Conservation (phyloP, 2,888 invertebrate genomes). For the Entomobrya proxima region DNA sequence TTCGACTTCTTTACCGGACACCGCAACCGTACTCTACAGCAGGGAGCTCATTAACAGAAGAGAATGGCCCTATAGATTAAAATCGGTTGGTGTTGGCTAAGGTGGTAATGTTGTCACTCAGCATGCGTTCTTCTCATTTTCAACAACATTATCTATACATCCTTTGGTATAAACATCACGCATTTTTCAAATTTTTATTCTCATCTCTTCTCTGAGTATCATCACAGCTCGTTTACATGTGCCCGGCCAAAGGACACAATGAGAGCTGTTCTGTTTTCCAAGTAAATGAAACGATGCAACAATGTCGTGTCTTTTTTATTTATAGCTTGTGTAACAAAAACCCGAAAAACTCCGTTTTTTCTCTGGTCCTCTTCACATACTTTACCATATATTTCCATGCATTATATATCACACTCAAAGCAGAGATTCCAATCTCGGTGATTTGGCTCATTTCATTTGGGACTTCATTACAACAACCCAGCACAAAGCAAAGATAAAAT, state of each 20-base stretch:
- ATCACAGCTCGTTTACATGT: constrained; percentile 42
- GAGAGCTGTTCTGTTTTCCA: too few relatives aligned
- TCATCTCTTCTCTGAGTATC: neutral
- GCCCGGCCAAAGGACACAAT: neutral
- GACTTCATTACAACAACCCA: constrained; percentile 50
- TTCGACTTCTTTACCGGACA: too few relatives aligned
- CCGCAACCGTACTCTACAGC: too few relatives aligned
- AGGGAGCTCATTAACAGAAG: too few relatives aligned
- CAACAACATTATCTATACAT: neutral
- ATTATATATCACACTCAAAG: too few relatives aligned
- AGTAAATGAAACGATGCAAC: constrained; percentile 8
- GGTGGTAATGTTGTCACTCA: constrained; percentile 32
- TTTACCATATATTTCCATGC: too few relatives aligned
- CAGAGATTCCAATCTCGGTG: constrained; percentile 49
- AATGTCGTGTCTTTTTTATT: constrained; percentile 46
- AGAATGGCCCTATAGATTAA: constrained; percentile 20
- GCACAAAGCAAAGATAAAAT: neutral
- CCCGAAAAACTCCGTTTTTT: neutral
- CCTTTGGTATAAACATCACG: neutral
- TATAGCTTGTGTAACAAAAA: constrained; percentile 63
- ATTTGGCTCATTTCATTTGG: constrained; percentile 60
- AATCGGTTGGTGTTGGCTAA: neutral
- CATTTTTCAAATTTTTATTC: neutral
- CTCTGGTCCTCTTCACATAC: neutral
- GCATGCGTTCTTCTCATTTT: constrained; percentile 49